These are phyloP conservation scores for Pygocentrus nattereri DNA, from an alignment of 2,797 vertebrate species.

Conservation along the genomic window DNA sequence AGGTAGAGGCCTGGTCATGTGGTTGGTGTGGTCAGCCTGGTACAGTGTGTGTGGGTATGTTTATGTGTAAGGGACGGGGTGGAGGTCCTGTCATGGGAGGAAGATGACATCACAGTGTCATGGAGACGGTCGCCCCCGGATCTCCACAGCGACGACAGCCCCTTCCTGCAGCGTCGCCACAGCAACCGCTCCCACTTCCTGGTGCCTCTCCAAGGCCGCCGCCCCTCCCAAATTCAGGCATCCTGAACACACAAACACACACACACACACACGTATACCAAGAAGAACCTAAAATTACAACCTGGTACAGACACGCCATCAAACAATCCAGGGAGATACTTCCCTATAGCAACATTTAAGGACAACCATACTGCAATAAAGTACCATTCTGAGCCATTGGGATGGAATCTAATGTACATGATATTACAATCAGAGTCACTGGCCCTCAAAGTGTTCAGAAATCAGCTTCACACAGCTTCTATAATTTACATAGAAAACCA, in stretches of 20 bases:
- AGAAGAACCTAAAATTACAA: not conserved
- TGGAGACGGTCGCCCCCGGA: constrained; percentile 28
- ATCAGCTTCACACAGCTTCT: no score
- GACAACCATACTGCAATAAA: no score
- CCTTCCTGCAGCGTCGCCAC: constrained; percentile 45
- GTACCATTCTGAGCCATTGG: no score
- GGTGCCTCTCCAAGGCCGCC: constrained; percentile 32
- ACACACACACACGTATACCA: constrained; percentile 11
- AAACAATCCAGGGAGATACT: no score
- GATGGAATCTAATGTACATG: no score
- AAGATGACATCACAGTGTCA: constrained; percentile 48
- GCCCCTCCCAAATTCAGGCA: constrained; percentile 32
- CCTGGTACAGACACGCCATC: not conserved
- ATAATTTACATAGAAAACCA: no score
- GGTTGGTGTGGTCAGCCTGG: not conserved
- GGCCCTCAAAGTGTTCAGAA: no score
- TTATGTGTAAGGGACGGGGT: constrained; percentile 17
- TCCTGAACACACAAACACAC: constrained; percentile 11
- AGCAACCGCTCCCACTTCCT: constrained; percentile 33
- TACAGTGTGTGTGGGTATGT: constrained; percentile 6
- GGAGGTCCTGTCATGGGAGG: constrained; percentile 33
- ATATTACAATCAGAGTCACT: no score
- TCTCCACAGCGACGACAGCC: constrained; percentile 39
- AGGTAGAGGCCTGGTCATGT: not conserved
- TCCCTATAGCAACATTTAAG: no score